Conservation (phyloP, 2,888 invertebrate genomes). For the Teleiodes luculella region DNA sequence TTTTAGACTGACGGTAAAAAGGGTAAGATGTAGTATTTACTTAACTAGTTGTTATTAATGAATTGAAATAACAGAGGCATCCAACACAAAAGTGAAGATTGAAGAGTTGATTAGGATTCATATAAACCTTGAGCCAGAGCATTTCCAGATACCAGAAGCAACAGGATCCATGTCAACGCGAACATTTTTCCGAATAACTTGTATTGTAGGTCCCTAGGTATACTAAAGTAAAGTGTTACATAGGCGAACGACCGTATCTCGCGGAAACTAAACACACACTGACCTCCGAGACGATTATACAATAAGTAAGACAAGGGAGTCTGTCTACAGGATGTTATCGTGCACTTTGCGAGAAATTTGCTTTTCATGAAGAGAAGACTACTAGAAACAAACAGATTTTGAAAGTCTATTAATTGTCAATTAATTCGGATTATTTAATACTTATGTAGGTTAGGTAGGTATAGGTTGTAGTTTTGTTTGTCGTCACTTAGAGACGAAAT, state of each 20-base stretch:
- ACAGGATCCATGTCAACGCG: slow-evolving; percentile 37
- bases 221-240: neutral
- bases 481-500: too few relatives aligned
- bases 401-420: too few relatives aligned
- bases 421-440: too few relatives aligned
- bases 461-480: too few relatives aligned
- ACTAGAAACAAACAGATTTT: too few relatives aligned
- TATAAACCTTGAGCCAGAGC: slow-evolving; percentile 51
- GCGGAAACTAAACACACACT: neutral
- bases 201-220: neutral
- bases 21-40: too few relatives aligned
- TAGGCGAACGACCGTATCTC: neutral
- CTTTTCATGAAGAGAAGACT: neutral
- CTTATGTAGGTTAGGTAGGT: too few relatives aligned
- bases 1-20: too few relatives aligned
- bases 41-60: too few relatives aligned
- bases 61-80: slow-evolving; percentile 36
- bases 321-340: neutral
- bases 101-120: slow-evolving; percentile 27
- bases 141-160: slow-evolving; percentile 35
- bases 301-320: neutral
- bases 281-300: slow-evolving; percentile 7
- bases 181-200: neutral
- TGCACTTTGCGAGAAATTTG: too few relatives aligned
- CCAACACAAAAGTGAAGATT: slow-evolving; percentile 28